phyloP scores from a whole-genome alignment of 1,140 invertebrate species.

The Anastrepha ludens region DNA sequence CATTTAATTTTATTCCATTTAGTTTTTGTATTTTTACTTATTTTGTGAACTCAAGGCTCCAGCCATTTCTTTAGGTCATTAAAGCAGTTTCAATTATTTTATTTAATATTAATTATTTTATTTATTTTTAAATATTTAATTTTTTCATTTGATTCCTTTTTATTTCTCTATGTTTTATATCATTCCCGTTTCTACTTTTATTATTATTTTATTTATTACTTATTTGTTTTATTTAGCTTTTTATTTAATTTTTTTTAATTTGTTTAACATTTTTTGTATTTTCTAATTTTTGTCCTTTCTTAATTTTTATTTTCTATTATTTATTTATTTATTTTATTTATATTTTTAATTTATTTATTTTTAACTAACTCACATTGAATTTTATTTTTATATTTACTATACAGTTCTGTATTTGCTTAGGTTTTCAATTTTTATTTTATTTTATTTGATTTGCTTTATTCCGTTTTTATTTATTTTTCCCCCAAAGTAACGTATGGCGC shows the following conservation, averaged over 20 bases:
- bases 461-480: too few relatives aligned
- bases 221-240: not conserved
- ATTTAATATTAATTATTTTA: not conserved
- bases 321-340: too few relatives aligned
- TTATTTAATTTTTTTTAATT: too few relatives aligned
- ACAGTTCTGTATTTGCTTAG: too few relatives aligned
- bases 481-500: too few relatives aligned
- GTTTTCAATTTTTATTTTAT: not conserved
- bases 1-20: too few relatives aligned
- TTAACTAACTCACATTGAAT: too few relatives aligned
- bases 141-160: not conserved
- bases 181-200: not conserved
- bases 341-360: too few relatives aligned
- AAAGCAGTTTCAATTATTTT: not conserved
- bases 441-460: conserved; percentile 17
- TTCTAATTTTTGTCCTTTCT: not conserved
- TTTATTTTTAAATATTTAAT: not conserved
- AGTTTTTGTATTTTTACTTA: too few relatives aligned
- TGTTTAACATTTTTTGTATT: too few relatives aligned
- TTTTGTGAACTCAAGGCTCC: too few relatives aligned
- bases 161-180: not conserved
- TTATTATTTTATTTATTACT: not conserved
- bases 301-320: not conserved
- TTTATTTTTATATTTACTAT: too few relatives aligned
- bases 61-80: not conserved